phyloP scores from a whole-genome alignment of 2,888 invertebrate genomes.

The Actias luna region DNA sequence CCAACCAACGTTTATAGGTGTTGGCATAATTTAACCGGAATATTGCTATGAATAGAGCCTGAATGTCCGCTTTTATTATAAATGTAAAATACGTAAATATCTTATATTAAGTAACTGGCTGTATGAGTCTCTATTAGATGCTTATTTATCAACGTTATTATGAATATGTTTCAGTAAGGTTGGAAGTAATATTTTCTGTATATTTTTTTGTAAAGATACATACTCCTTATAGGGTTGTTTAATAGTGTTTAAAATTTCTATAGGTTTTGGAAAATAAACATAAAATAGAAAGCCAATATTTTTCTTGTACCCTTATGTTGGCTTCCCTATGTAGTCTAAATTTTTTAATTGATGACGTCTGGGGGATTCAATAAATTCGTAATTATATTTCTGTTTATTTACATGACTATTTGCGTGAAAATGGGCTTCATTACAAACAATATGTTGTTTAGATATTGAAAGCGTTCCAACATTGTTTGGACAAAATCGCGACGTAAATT shows the following conservation, averaged over 20 bases:
- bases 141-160: slow-evolving; percentile 32
- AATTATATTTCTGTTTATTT: too few species aligned
- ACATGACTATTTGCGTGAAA: too few species aligned
- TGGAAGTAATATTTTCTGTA: slow-evolving; percentile 39
- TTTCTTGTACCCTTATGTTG: not conserved
- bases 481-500: too few species aligned
- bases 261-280: too few species aligned
- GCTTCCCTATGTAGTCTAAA: too few species aligned
- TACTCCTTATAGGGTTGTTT: slow-evolving; percentile 29
- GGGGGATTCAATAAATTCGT: too few species aligned
- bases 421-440: too few species aligned
- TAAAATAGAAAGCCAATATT: too few species aligned
- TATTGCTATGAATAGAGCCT: slow-evolving; percentile 46
- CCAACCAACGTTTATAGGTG: slow-evolving; percentile 46
- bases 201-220: slow-evolving; percentile 37
- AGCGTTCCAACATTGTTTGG: too few species aligned
- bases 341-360: too few species aligned
- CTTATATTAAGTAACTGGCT: slow-evolving; percentile 15
- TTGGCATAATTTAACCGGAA: slow-evolving; percentile 47
- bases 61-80: slow-evolving; percentile 41
- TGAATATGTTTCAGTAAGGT: slow-evolving; percentile 28
- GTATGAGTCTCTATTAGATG: slow-evolving; percentile 12
- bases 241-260: slow-evolving; percentile 15
- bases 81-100: slow-evolving; percentile 32
- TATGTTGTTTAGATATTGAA: too few species aligned